phyloP scores from a whole-genome alignment of 2,797 vertebrate genomes.

The Schizopygopsis malacanthus region DNA sequence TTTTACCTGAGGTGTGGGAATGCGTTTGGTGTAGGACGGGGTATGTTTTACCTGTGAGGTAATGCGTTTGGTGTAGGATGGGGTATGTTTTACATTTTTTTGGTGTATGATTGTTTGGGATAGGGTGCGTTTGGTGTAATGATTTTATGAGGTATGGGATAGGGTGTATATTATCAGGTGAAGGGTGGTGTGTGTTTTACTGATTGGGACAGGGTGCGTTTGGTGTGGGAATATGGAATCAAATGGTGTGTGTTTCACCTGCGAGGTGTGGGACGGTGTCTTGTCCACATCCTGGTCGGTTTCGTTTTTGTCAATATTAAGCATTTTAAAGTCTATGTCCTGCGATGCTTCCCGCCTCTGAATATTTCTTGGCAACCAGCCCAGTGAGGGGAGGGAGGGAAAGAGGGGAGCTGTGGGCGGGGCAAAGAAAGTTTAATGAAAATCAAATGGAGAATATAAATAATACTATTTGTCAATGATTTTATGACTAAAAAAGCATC shows the following conservation, averaged over 20 bases:
- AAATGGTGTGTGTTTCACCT: slow-evolving; percentile 78
- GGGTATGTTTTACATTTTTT: no score
- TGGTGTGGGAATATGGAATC: no score
- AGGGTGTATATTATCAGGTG: no score
- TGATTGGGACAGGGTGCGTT: neutral
- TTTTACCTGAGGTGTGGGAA: neutral
- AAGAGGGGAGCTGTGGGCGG: slow-evolving; percentile 63
- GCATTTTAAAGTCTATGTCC: no score
- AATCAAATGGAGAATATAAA: neutral
- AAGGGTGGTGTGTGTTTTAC: neutral
- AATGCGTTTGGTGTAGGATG: no score
- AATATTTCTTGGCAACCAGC: slow-evolving; percentile 78
- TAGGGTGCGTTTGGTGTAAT: no score
- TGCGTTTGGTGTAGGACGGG: neutral
- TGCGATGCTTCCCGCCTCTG: slow-evolving; percentile 97
- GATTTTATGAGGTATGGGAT: no score
- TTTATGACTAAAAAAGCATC: no score
- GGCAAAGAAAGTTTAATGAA: slow-evolving; percentile 32
- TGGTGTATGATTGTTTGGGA: no score
- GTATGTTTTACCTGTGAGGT: slow-evolving; percentile 70
- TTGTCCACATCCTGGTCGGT: slow-evolving; percentile 85
- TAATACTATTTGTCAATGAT: neutral
- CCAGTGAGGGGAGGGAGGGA: slow-evolving; percentile 46
- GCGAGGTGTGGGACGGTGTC: slow-evolving; percentile 78
- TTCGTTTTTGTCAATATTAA: slow-evolving; percentile 93